Percentiles rank a stretch among this genome's conserved stretches.
Evolutionary conservation across 1,140 invertebrate species (phyloP).

Genomic region (Zophobas atratus): DNA sequence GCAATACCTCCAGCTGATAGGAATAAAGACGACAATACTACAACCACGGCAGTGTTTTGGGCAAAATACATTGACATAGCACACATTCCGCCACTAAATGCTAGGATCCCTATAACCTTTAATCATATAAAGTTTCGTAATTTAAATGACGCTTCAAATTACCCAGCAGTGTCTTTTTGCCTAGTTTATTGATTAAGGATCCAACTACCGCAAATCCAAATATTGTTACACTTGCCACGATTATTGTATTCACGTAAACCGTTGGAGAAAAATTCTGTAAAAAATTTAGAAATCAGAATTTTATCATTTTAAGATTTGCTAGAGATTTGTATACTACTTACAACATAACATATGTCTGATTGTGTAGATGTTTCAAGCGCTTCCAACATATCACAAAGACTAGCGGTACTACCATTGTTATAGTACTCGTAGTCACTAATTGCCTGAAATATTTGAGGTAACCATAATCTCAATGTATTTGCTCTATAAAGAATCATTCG

Average conservation of each 20-base stretch:
- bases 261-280: slow-evolving; percentile 46
- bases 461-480: slow-evolving; percentile 48
- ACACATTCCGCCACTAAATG: slow-evolving; percentile 10
- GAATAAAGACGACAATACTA: slow-evolving; percentile 48
- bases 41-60: slow-evolving; percentile 41
- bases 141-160: background rate
- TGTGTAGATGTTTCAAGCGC: slow-evolving; percentile 23
- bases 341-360: slow-evolving; percentile 32
- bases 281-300: too few species aligned
- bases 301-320: too few species aligned
- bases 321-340: background rate
- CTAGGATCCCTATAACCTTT: slow-evolving; percentile 3
- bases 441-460: slow-evolving; percentile 50
- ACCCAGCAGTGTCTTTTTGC: slow-evolving; percentile 44
- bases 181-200: slow-evolving; percentile 38
- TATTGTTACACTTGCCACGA: slow-evolving; percentile 18
- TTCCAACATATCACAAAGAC: slow-evolving; percentile 46
- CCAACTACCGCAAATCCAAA: slow-evolving; percentile 26
- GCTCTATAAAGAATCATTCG: background rate
- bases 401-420: slow-evolving; percentile 39
- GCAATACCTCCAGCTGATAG: slow-evolving; percentile 44
- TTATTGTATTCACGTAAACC: slow-evolving; percentile 48
- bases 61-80: slow-evolving; percentile 50
- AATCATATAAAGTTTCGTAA: background rate
- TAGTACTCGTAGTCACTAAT: slow-evolving; percentile 50